Conservation (phyloP, 1,140 invertebrate species). For the Stenopsyche tienmushanensis region DNA sequence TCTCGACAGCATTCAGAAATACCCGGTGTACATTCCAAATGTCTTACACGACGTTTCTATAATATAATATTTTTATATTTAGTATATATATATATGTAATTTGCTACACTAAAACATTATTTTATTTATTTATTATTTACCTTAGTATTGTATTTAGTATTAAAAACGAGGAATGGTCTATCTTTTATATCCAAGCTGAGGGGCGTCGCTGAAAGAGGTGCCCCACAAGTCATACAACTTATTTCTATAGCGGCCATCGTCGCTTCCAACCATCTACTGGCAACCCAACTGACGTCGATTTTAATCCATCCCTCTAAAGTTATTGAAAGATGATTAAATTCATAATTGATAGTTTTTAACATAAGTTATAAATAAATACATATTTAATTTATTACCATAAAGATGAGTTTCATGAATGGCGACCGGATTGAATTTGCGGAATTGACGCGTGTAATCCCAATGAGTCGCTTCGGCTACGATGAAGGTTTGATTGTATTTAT, state of each 20-base stretch:
- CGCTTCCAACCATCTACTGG: constrained; percentile 71
- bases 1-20: constrained; percentile 80
- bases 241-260: constrained; percentile 69
- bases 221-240: constrained; percentile 73
- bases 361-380: background rate
- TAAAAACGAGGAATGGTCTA: constrained; percentile 37
- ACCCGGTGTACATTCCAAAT: constrained; percentile 67
- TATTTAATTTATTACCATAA: constrained; percentile 54
- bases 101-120: background rate
- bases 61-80: constrained; percentile 43
- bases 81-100: too few species aligned
- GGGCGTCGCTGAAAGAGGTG: constrained; percentile 46
- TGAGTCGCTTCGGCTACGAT: constrained; percentile 77
- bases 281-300: constrained; percentile 70
- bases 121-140: constrained; percentile 30
- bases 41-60: constrained; percentile 62
- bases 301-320: constrained; percentile 76
- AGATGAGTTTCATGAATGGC: constrained; percentile 71
- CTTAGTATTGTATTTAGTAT: constrained; percentile 35
- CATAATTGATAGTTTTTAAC: background rate
- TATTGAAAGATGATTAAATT: background rate
- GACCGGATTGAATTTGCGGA: constrained; percentile 71
- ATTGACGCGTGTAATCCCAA: constrained; percentile 68
- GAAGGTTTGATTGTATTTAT: constrained; percentile 68
- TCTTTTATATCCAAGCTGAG: constrained; percentile 30